These are phyloP conservation scores for Prosapia bicincta DNA, from an alignment of 2,888 invertebrate genomes.

Conservation along the genomic window DNA sequence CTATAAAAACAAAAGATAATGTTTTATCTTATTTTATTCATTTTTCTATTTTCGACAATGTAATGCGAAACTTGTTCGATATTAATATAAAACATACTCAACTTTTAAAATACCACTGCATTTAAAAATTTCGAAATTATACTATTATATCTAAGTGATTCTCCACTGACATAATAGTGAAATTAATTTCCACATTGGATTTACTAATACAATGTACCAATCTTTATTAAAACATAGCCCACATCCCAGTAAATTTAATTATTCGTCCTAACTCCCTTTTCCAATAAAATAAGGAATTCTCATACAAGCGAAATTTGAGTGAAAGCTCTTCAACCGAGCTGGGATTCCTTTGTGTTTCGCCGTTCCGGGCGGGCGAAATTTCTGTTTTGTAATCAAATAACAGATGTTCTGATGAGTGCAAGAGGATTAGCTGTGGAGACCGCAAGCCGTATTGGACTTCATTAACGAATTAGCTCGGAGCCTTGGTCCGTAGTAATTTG, in stretches of 20 bases:
- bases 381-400: not conserved
- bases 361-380: not conserved
- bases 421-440: not conserved
- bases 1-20: too few species aligned
- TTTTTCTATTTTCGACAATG: too few species aligned
- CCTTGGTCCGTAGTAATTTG: too few species aligned
- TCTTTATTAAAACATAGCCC: not conserved
- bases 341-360: not conserved
- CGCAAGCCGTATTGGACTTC: not conserved
- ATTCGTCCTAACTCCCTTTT: not conserved
- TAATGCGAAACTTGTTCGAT: too few species aligned
- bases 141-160: too few species aligned
- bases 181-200: too few species aligned
- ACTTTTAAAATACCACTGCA: too few species aligned
- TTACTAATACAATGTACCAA: not conserved
- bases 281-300: not conserved
- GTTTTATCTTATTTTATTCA: too few species aligned
- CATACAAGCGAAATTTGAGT: not conserved
- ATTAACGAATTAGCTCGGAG: not conserved
- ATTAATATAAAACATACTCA: too few species aligned
- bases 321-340: not conserved
- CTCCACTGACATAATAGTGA: too few species aligned
- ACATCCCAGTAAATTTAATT: not conserved
- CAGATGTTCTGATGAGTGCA: not conserved
- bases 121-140: too few species aligned